A percentile compares a stretch with the other conserved stretches of the same genome.
Evolutionary conservation across 2,113 vertebrate genomes (phyloP).

Genomic region (Rhinogobius similis): DNA sequence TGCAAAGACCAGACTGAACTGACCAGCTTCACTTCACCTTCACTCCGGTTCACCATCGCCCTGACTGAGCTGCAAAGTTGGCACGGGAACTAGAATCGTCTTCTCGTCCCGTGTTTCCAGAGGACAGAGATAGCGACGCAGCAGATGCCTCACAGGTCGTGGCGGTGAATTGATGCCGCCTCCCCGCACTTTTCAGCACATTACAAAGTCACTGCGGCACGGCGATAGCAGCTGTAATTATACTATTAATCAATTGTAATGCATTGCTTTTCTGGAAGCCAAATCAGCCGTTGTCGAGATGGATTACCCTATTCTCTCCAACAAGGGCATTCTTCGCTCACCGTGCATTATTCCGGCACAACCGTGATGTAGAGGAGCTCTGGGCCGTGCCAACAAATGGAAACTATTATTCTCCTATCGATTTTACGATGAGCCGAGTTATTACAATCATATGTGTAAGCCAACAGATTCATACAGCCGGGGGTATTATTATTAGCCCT

Average conservation of each 20-base stretch:
- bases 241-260: slow-evolving; percentile 47
- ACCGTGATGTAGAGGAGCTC: not conserved
- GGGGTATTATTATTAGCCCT: not conserved
- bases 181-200: slow-evolving; percentile 25
- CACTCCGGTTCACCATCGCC: not conserved
- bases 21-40: not conserved
- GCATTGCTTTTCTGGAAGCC: slow-evolving; percentile 30
- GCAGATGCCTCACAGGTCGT: slow-evolving; percentile 5
- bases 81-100: not conserved
- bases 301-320: slow-evolving; percentile 35
- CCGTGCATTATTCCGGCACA: not conserved
- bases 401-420: slow-evolving; percentile 13
- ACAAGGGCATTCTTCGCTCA: slow-evolving; percentile 25
- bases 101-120: not conserved
- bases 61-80: not conserved
- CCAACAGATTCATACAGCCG: slow-evolving; percentile 1
- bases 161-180: slow-evolving; percentile 22
- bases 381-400: slow-evolving; percentile 3
- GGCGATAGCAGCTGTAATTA: slow-evolving; percentile 34
- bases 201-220: slow-evolving; percentile 30
- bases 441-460: slow-evolving; percentile 14
- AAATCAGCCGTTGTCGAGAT: slow-evolving; percentile 40
- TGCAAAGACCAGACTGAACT: not conserved
- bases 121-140: slow-evolving; percentile 5
- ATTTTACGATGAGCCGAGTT: slow-evolving; percentile 2